Evolutionary conservation across 1,140 invertebrate species (phyloP), one percentile per base, ranked within the genome.

Genomic region (Euura lappo): DNA sequence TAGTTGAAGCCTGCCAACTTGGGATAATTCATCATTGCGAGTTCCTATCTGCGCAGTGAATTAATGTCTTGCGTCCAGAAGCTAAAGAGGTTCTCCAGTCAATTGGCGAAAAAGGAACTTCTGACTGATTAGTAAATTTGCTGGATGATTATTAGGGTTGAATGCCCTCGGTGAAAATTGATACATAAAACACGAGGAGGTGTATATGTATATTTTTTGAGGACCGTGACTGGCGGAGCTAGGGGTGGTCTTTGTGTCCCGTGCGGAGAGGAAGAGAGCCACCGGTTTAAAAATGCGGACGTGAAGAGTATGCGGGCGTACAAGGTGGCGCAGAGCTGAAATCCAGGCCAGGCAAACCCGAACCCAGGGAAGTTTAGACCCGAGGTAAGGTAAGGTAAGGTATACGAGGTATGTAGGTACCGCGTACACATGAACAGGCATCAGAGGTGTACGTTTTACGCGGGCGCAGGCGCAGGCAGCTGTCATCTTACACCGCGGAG

Each of bases 401-500:
- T 64, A 64, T 64, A 64, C 13, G 13, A 68, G 66, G 66, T 28
- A n/a, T 28, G 42, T 68, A 64, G 8, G 60, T 64, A 64, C 13
- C 8, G 28, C 28, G 44, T 28, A 44, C 42, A n/a, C 44, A 68
- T 68, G 3, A 4, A 28, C 11, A 7, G 42, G 11, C 8, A 11
- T 8, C 28, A 68, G 8, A 11, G 67, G 8, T 43, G 67, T 43
- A n/a, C 28, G 77, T 77, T 68, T 75, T 78, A 79, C 77, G 81
- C 6, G 51, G 51, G 51, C 77, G 79, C 85, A 85, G 78, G 80
- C 84, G 80, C 82, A 81, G 83, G 84, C 85, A 88, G 86, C 86
- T 88, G 86, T 88, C 86, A 88, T 85, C 86, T 88, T 88, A 88
- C 83, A 87, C 86, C 79, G 83, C 84, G 81, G 78, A 83, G 81